Conservation (phyloP, 2,797 vertebrate genomes). For the Urosaurus nigricauda region DNA sequence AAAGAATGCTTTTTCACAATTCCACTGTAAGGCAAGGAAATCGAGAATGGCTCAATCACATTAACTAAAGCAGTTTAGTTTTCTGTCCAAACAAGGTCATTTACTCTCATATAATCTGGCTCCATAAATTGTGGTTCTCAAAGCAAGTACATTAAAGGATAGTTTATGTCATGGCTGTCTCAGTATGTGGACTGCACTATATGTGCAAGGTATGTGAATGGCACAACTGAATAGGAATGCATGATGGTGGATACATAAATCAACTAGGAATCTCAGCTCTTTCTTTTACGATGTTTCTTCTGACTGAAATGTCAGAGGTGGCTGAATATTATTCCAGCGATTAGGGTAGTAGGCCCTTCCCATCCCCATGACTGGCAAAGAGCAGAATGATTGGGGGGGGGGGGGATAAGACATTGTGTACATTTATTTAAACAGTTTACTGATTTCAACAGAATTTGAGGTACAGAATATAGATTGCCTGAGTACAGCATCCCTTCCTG, state of each 20-base stretch:
- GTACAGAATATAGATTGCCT: neutral
- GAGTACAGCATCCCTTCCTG: neutral
- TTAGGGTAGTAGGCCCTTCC: neutral
- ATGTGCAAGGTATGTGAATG: neutral
- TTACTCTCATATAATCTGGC: neutral
- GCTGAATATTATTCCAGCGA: no score
- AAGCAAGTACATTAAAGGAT: neutral
- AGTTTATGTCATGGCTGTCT: neutral
- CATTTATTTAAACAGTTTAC: neutral
- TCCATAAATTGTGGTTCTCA: neutral
- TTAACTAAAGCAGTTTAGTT: neutral
- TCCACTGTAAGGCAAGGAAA: no score
- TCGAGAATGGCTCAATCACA: neutral
- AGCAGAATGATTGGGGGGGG: neutral
- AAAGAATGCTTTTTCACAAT: no score
- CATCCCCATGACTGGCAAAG: neutral
- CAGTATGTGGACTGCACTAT: neutral
- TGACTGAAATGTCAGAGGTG: neutral
- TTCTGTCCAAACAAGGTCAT: neutral
- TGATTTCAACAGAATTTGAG: neutral
- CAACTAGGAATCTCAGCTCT: neutral
- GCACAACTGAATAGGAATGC: neutral
- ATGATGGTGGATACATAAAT: neutral
- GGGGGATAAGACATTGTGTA: neutral
- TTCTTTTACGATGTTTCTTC: neutral